Evolutionary conservation across 2,113 vertebrate species (phyloP).

Genomic region (Bos indicus): DNA sequence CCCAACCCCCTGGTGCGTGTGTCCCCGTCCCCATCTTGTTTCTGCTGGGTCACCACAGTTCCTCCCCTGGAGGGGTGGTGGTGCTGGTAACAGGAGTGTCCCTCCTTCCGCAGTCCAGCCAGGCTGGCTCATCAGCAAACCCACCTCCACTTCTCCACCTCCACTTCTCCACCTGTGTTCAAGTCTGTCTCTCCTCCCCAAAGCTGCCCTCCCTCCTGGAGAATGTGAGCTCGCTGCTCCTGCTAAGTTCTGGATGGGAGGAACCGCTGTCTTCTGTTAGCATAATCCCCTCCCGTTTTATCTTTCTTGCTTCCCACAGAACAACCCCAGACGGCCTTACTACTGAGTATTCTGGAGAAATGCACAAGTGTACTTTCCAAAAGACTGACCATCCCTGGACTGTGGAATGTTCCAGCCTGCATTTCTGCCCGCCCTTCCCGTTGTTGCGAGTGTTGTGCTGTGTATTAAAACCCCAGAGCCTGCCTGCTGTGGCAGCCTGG

Average conservation of each 20-base stretch:
- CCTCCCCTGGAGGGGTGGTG: accelerated
- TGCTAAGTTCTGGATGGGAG: neutral
- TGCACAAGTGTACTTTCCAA: neutral
- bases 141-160: neutral
- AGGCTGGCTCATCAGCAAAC: neutral
- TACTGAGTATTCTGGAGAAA: conserved; percentile 85
- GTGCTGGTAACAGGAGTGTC: neutral
- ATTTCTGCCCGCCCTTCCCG: neutral
- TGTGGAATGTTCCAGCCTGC: conserved; percentile 33
- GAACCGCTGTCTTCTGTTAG: neutral
- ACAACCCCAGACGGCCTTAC: conserved; percentile 98
- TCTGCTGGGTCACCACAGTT: accelerated
- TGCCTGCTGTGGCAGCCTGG: neutral
- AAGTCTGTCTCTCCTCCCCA: neutral
- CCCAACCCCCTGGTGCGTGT: conserved; percentile 92
- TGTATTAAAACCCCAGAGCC: conserved; percentile 36
- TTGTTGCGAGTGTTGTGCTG: neutral
- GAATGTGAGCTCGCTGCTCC: neutral
- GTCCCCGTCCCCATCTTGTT: accelerated
- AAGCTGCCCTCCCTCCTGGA: neutral
- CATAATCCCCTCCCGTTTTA: neutral
- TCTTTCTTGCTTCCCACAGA: conserved; percentile 80
- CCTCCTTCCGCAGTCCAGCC: neutral
- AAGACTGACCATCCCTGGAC: conserved; percentile 18
- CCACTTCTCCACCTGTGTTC: neutral